Evolutionary conservation across 2,888 invertebrate species (phyloP), one percentile per base, ranked within the genome.

Genomic region (Athalia rosae): DNA sequence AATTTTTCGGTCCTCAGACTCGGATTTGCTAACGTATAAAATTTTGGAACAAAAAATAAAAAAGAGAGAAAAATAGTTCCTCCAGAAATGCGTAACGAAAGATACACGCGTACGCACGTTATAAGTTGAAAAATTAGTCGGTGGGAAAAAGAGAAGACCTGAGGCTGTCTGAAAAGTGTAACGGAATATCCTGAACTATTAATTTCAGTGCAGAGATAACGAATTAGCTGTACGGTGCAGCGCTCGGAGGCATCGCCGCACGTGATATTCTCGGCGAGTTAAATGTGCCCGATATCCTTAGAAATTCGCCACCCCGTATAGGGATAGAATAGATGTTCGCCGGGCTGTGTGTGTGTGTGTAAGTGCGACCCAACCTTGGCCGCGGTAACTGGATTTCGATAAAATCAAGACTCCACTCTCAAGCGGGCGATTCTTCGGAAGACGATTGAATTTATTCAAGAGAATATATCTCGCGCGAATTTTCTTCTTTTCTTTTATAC

Each of bases 371-470:
- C 50, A 71, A 71, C 71, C 56, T 71, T 71, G 69, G 69, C 69
- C 43, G 43, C 43, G 50, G 58, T 71, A 71, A 71, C 69, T 71
- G 71, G 71, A 71, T 71, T 71, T 71, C 71, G 71, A 71, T 71
- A 71, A 71, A 71, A 71, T 71, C 71, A 56, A 43, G 58, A 71
- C 71, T 71, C 71, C 45, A 2, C 28, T 71, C 58, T 67, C 53
- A 53, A 53, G 62, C 61, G 61, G 15, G 28, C 28, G 15, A 74
- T 59, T 74, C 74, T 61, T 74, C 48, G 74, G 11, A 15, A 74
- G 62, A 74, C 48, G 74, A 62, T 61, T 74, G 48, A 74, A 74
- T 74, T 74, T 74, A 74, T 74, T 74, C 74, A 62, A 74, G 62
- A 62, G 28, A 28, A 28, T 28, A 28, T 28, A 28, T 28, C 28